Evolutionary conservation across 35 echinoderm and acorn worm genomes (phyloP).

Genomic region (Eucidaris tribuloides): DNA sequence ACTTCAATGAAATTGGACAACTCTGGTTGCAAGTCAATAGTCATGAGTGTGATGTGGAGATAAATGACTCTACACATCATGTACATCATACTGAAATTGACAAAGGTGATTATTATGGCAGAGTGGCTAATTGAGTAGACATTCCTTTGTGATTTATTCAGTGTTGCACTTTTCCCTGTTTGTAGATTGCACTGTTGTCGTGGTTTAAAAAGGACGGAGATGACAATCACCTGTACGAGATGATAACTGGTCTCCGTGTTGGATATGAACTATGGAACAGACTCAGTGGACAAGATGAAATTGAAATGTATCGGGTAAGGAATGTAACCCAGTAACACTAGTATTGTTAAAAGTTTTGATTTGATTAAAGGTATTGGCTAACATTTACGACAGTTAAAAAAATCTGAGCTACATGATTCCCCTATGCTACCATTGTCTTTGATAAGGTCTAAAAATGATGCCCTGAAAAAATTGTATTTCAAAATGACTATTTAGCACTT

Average conservation of each 20-base stretch:
- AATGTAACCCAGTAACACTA: not conserved
- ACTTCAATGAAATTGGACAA: no score
- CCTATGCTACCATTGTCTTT: no score
- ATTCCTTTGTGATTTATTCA: no score
- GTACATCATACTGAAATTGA: no score
- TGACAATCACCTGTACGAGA: slow-evolving; percentile 48
- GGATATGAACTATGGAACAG: slow-evolving; percentile 60
- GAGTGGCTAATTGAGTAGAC: no score
- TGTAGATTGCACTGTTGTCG: slow-evolving; percentile 50
- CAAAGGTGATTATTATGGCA: no score
- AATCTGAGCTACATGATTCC: no score
- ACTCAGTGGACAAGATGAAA: slow-evolving; percentile 49
- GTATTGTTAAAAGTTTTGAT: not conserved
- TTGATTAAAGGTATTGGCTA: not conserved
- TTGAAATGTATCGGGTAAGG: slow-evolving; percentile 63
- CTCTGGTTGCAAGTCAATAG: no score
- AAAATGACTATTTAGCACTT: not conserved
- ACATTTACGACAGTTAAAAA: no score
- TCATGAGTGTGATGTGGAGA: no score
- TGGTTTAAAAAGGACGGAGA: slow-evolving; percentile 69
- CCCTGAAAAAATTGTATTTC: not conserved
- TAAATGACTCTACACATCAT: no score
- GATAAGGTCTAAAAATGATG: not conserved
- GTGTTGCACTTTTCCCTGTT: not conserved
- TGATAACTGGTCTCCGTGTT: slow-evolving; percentile 39